A percentile compares a stretch with the other conserved stretches of the same genome.
These are phyloP conservation scores for Camponotus vicinus DNA, from an alignment of 1,140 invertebrate genomes.

Conservation along the genomic window DNA sequence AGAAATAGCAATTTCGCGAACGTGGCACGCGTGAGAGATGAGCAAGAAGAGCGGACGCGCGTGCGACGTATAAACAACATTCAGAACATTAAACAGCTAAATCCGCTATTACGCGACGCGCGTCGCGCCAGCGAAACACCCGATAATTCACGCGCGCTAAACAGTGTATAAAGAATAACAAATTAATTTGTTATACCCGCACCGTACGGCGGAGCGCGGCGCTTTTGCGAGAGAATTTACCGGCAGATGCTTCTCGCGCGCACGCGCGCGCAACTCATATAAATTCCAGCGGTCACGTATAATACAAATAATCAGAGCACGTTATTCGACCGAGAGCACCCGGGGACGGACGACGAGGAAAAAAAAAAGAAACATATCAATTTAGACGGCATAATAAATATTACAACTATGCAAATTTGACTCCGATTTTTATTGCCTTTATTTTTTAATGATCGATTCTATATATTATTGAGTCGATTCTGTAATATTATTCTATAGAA, in stretches of 20 bases:
- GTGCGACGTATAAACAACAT: constrained; percentile 57
- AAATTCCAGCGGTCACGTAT: constrained; percentile 44
- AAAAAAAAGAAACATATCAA: constrained; percentile 39
- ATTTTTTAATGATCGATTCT: constrained; percentile 39
- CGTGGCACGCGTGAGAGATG: constrained; percentile 26
- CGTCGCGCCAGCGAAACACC: constrained; percentile 67
- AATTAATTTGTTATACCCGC: constrained; percentile 55
- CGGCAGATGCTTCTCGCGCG: constrained; percentile 22
- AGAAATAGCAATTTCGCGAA: constrained; percentile 37
- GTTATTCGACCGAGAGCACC: constrained; percentile 1
- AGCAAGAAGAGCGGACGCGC: constrained; percentile 16
- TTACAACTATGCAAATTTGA: constrained; percentile 46
- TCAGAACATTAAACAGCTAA: constrained; percentile 60
- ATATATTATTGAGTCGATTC: constrained; percentile 13
- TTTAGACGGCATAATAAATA: constrained; percentile 49
- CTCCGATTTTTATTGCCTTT: constrained; percentile 36
- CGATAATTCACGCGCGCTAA: constrained; percentile 71
- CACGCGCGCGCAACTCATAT: constrained; percentile 26
- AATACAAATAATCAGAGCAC: constrained; percentile 50
- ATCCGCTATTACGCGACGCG: constrained; percentile 57
- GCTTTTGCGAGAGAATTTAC: constrained; percentile 21
- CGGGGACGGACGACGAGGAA: neutral
- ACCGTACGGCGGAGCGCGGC: neutral
- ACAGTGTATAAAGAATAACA: constrained; percentile 59
- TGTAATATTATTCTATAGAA: constrained; percentile 24